Base-by-base conservation (phyloP, 2,888 invertebrate genomes). In the Noctua comes region DNA sequence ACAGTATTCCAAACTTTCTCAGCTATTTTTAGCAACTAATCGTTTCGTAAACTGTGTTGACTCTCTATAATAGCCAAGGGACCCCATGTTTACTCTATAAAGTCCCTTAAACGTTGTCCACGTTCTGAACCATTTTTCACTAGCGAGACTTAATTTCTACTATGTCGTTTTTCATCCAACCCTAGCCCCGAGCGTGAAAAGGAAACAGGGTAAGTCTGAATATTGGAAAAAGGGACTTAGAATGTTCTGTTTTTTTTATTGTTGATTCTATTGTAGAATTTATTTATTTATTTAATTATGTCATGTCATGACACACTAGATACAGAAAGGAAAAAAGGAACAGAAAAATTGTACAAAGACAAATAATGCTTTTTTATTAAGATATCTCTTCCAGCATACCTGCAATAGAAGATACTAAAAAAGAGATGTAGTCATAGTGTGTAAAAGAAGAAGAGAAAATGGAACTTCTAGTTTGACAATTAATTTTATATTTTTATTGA, bases 101-200 rank as follows among this genome's bases (percentile, higher is more conserved):
- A 77, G 84, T 87, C 80, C 91, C 89, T 86, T 92, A 91, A 92
- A 90, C 93, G 90, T 89, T 93, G 95, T 93, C 94, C 95, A 92
- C 90, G 90, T 86, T 86, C 80, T 85, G 88, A 91, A 92, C 92
- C 95, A 96, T 96, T 96, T 96, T 95, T 96, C 96, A 96, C 94
- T 77, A 73, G 91, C 91, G 93, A 92, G 92, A 95, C 94, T 95
- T 96, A 95, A 96, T 96, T 95, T 96, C 92, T 94, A 89, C 87
- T 77, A 86, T 91, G 91, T 95, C 96, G 94, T 96, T 96, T 96
- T 95, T 96, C 96, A 96, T 95, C 93, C 93, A 90, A 93, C 93
- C 94, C 95, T 92, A 92, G 86, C 86, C 40, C 18, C n/a, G 51
- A 40, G 43, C 51, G 2, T 3, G 11, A 27, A 64, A 24, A 21